Conservation (phyloP, 2,113 vertebrate genomes). For the Hucho hucho region DNA sequence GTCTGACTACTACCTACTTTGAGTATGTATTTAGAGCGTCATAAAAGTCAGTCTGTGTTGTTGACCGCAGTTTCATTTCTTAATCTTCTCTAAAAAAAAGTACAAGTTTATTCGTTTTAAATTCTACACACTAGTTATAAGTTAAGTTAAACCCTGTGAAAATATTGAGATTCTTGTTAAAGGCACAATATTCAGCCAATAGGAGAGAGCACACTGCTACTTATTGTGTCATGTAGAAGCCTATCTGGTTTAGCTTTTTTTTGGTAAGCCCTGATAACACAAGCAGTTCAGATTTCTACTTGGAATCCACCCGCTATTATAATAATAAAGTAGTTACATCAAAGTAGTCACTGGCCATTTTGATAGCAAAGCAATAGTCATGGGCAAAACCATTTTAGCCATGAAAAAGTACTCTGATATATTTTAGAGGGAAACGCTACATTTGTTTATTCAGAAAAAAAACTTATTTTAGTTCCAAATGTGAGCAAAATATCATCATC, state of each 20-base stretch:
- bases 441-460: neutral
- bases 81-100: conserved; percentile 43
- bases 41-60: conserved; percentile 22
- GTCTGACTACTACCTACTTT: conserved; percentile 48
- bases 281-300: conserved; percentile 4
- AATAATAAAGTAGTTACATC: neutral
- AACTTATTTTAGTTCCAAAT: neutral
- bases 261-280: conserved; percentile 47
- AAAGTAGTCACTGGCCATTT: neutral
- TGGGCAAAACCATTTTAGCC: neutral
- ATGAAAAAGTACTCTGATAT: no score
- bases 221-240: conserved; percentile 41
- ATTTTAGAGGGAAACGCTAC: no score
- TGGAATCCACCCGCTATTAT: neutral
- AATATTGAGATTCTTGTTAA: conserved; percentile 55
- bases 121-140: conserved; percentile 42
- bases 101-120: conserved; percentile 42
- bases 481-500: neutral
- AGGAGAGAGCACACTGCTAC: conserved; percentile 47
- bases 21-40: conserved; percentile 19
- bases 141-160: conserved; percentile 55
- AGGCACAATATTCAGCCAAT: conserved; percentile 61
- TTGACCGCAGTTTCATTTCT: conserved; percentile 24
- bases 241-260: conserved; percentile 18
- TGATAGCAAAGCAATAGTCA: neutral